Evolutionary conservation across 2,113 vertebrate species (phyloP).

Genomic region (Salvelinus fontinalis): DNA sequence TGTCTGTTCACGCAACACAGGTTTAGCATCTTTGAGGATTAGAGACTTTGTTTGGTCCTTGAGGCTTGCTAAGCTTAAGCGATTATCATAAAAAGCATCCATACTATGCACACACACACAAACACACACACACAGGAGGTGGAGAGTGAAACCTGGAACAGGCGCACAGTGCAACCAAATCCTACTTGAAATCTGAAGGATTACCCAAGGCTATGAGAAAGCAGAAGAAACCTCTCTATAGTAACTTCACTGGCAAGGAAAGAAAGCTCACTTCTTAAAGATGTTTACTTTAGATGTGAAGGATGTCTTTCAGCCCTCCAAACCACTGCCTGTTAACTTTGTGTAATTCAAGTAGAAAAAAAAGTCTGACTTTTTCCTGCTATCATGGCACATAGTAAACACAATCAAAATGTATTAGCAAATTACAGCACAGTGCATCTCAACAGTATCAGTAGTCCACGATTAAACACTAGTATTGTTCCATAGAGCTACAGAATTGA

Average conservation of each 20-base stretch:
- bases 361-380: neutral
- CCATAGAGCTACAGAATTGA: neutral
- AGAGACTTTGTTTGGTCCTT: neutral
- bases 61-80: neutral
- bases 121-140: neutral
- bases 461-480: neutral
- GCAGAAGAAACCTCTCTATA: neutral
- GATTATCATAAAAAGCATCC: neutral
- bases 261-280: neutral
- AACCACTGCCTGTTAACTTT: neutral
- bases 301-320: neutral
- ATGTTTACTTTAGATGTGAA: neutral
- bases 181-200: neutral
- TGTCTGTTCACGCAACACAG: constrained; percentile 21
- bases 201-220: neutral
- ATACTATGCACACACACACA: neutral
- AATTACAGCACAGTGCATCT: neutral
- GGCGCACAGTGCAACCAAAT: neutral
- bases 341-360: neutral
- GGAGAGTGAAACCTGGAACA: neutral
- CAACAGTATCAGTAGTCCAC: neutral
- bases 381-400: neutral
- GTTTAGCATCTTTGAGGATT: neutral
- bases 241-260: neutral
- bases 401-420: no score